phyloP scores from a whole-genome alignment of 2,888 invertebrate genomes.

The Uropetala carovei region DNA sequence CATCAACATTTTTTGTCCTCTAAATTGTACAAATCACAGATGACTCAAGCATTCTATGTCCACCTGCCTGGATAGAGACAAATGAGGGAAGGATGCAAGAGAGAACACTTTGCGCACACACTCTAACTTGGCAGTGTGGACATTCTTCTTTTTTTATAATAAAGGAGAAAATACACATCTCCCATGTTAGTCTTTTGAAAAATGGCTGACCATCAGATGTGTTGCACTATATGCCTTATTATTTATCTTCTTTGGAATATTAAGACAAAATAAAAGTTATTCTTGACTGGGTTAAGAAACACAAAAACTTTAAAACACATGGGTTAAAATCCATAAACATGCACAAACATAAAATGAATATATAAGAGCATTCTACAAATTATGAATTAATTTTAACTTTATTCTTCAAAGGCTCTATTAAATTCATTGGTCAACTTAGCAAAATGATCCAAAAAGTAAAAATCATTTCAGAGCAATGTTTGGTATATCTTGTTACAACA shows the following conservation, averaged over 20 bases:
- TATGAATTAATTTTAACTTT: background rate
- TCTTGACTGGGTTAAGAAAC: background rate
- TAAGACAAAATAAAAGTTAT: background rate
- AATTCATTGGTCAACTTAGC: background rate
- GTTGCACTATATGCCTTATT: background rate
- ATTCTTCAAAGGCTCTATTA: background rate
- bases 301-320: background rate
- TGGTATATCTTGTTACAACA: background rate
- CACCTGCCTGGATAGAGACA: slow-evolving; percentile 51
- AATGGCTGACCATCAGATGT: background rate
- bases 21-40: slow-evolving; percentile 63
- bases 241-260: background rate
- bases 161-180: background rate
- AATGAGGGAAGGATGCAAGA: background rate
- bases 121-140: background rate
- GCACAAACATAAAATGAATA: background rate
- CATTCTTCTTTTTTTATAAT: slow-evolving; percentile 10
- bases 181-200: slow-evolving; percentile 8
- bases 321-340: background rate
- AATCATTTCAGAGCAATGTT: slow-evolving; percentile 10
- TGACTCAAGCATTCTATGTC: slow-evolving; percentile 66
- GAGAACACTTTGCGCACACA: background rate
- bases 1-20: slow-evolving; percentile 64
- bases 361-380: background rate
- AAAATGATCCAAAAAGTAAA: background rate